phyloP scores from a whole-genome alignment of 2,888 invertebrate genomes.

The Lycocerus yunnanus region DNA sequence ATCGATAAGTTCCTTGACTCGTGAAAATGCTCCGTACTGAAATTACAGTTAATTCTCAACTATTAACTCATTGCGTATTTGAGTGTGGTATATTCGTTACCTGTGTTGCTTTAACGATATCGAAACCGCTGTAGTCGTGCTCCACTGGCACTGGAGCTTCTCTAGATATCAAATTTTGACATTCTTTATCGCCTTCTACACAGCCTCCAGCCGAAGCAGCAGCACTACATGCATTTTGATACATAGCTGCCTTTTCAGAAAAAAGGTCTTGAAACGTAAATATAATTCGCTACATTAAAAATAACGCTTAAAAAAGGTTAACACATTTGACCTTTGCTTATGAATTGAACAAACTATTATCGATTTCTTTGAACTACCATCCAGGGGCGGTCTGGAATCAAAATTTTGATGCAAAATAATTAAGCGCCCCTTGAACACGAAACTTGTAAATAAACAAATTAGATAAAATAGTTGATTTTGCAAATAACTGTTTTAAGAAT shows the following conservation, averaged over 20 bases:
- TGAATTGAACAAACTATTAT: constrained; percentile 18
- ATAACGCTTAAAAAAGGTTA: constrained; percentile 21
- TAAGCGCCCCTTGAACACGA: too few relatives aligned
- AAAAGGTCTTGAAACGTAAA: neutral
- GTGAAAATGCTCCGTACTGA: constrained; percentile 84
- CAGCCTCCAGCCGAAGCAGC: constrained; percentile 68
- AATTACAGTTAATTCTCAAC: constrained; percentile 29
- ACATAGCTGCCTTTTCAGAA: constrained; percentile 57
- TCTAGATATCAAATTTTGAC: constrained; percentile 64
- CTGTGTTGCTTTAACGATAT: constrained; percentile 95
- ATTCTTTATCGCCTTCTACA: constrained; percentile 65
- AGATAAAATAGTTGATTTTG: too few relatives aligned
- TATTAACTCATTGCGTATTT: neutral
- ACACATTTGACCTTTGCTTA: constrained; percentile 25
- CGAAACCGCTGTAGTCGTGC: constrained; percentile 80
- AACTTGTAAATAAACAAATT: too few relatives aligned
- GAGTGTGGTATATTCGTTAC: constrained; percentile 51
- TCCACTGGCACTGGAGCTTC: constrained; percentile 68
- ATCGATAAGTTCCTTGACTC: constrained; percentile 86
- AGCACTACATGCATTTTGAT: constrained; percentile 74
- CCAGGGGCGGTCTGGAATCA: neutral
- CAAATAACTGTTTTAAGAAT: too few relatives aligned
- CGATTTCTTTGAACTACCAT: neutral
- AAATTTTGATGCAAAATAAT: too few relatives aligned
- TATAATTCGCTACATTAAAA: constrained; percentile 7